Conservation (phyloP, 1,140 invertebrate genomes). For the Trinorchestia longiramus region DNA sequence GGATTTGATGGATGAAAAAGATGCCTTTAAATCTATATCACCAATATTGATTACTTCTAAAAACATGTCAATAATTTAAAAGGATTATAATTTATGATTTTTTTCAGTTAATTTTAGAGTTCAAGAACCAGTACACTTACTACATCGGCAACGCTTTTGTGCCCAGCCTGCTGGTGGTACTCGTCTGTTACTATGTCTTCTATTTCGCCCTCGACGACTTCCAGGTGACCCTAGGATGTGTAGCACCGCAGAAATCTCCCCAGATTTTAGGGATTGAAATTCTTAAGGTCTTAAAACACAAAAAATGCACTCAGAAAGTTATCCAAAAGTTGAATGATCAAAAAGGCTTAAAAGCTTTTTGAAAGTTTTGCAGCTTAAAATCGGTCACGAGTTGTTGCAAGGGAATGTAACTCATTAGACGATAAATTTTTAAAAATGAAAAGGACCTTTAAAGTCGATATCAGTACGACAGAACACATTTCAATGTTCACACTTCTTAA, state of each 20-base stretch:
- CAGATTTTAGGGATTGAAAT: not conserved
- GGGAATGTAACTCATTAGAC: no score
- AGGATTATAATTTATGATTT: not conserved
- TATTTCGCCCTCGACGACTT: conserved; percentile 58
- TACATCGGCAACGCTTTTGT: conserved; percentile 62
- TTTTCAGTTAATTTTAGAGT: conserved; percentile 45
- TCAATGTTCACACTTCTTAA: no score
- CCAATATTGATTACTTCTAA: not conserved
- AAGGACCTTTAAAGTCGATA: no score
- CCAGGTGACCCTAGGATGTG: not conserved
- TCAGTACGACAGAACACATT: no score
- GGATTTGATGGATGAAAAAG: no score
- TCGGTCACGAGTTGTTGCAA: no score
- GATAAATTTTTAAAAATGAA: no score
- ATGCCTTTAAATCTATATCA: not conserved
- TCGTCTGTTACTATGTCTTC: conserved; percentile 55
- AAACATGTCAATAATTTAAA: not conserved
- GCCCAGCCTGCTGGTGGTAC: conserved; percentile 58
- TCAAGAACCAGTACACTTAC: conserved; percentile 63
- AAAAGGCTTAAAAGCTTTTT: no score
- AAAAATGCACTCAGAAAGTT: no score
- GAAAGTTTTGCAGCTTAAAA: no score
- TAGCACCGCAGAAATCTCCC: not conserved
- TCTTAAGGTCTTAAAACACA: no score
- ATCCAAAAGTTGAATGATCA: no score